Evolutionary conservation across 2,888 invertebrate species (phyloP), one percentile per base, ranked within the genome.

Genomic region (Tipula helvola): DNA sequence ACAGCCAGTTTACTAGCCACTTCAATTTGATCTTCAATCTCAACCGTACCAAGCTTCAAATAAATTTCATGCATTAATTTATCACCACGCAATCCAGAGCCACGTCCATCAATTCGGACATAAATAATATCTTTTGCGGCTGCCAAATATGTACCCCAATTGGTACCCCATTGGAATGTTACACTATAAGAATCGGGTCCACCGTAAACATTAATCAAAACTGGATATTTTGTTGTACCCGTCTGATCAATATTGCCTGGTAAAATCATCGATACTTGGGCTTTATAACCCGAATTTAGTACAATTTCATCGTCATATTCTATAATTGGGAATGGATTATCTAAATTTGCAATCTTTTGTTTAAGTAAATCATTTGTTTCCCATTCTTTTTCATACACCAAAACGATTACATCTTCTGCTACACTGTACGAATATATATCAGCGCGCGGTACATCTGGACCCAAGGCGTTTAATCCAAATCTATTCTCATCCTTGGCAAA

Each of bases 161-260:
- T 96, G 18, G 98, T 90, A 88, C 92, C 93, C 93, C 96, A 98
- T 89, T 94, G 94, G 89, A 97, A 95, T 10, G 89, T 94, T 8
- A 98, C 98, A 89, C 95, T 93, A 89, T 95, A 96, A 0, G 97
- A 95, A 89, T 97, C 97, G 0, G 99, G 99, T 5, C 98, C 99
- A 4, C 96, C 98, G 90, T 99, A 97, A 94, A 97, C 97, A 90
- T 96, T 95, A 87, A 97, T 94, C 44, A 97, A 91, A 92, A 97
- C 93, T 0, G 97, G 97, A 89, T 97, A 95, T 90, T 97, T 91
- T 2, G 94, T 95, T 39, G 92, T 90, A 41, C 95, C 95, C 57
- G 94, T 93, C 85, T 93, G 92, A 90, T 94, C 94, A 88, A 96
- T 93, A 89, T 96, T 94, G 0, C 94, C 93, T 0, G 97, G 97